Evolutionary conservation across 2,888 invertebrate genomes (phyloP).

Genomic region (Monoplex corrugatus): DNA sequence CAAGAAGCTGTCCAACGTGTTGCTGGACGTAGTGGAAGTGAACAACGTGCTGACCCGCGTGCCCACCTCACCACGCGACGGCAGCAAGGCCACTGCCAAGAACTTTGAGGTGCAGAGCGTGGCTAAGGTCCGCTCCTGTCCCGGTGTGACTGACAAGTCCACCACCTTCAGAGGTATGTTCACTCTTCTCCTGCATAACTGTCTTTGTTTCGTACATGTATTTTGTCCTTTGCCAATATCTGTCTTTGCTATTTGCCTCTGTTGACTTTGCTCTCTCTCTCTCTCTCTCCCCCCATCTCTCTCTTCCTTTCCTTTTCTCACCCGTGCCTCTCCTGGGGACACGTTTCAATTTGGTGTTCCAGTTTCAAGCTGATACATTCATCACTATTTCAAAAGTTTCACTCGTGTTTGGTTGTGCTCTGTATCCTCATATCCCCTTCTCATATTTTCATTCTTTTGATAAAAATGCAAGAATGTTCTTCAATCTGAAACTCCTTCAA

Average conservation of each 20-base stretch:
- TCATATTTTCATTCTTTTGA: too few species aligned
- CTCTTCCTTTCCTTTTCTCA: neutral
- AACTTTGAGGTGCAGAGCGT: conserved; percentile 71
- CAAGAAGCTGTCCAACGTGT: conserved; percentile 76
- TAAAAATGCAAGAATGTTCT: too few species aligned
- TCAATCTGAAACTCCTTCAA: too few species aligned
- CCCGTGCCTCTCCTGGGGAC: too few species aligned
- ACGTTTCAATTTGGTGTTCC: too few species aligned
- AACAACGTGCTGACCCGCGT: conserved; percentile 72
- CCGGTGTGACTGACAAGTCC: conserved; percentile 67
- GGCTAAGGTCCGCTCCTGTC: conserved; percentile 67
- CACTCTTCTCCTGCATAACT: neutral
- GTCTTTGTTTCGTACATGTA: neutral
- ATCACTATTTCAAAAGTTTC: too few species aligned
- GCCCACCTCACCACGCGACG: conserved; percentile 52
- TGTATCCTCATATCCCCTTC: too few species aligned
- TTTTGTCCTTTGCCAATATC: neutral
- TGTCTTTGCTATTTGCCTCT: neutral
- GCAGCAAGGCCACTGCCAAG: conserved; percentile 59
- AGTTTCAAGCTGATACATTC: too few species aligned
- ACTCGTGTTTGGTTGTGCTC: too few species aligned
- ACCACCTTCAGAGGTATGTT: conserved; percentile 71
- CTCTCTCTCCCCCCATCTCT: neutral
- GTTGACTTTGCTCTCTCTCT: neutral
- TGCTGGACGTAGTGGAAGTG: conserved; percentile 78